phyloP scores from a whole-genome alignment of 2,113 vertebrate species.

The Suncus etruscus region DNA sequence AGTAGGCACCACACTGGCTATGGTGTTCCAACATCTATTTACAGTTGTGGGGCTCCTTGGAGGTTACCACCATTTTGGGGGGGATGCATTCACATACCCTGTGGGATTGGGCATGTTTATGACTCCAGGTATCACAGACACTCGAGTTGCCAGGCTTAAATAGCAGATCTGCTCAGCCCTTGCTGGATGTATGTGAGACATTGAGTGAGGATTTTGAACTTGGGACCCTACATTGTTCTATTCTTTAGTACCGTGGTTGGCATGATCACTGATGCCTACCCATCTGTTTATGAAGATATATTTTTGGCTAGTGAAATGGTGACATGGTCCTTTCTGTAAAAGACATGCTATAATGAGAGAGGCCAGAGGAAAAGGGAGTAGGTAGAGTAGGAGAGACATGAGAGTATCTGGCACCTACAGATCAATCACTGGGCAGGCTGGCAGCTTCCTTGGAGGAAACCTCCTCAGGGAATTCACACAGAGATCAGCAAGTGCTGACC shows the following conservation, averaged over 20 bases:
- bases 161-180: no score
- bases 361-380: not conserved
- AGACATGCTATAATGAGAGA: not conserved
- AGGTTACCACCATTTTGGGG: no score
- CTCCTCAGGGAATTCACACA: not conserved
- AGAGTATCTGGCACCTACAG: not conserved
- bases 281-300: not conserved
- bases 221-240: not conserved
- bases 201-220: no score
- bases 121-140: no score
- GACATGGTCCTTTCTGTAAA: not conserved
- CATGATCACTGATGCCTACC: not conserved
- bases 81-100: no score
- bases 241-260: not conserved
- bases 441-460: not conserved
- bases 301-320: not conserved
- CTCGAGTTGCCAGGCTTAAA: no score
- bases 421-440: not conserved
- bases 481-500: not conserved
- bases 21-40: no score
- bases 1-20: no score
- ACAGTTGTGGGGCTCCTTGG: no score
- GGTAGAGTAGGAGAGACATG: not conserved
- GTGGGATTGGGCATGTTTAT: no score
- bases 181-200: no score